phyloP scores from a whole-genome alignment of 2,113 vertebrate species.

The Dinomys branickii region DNA sequence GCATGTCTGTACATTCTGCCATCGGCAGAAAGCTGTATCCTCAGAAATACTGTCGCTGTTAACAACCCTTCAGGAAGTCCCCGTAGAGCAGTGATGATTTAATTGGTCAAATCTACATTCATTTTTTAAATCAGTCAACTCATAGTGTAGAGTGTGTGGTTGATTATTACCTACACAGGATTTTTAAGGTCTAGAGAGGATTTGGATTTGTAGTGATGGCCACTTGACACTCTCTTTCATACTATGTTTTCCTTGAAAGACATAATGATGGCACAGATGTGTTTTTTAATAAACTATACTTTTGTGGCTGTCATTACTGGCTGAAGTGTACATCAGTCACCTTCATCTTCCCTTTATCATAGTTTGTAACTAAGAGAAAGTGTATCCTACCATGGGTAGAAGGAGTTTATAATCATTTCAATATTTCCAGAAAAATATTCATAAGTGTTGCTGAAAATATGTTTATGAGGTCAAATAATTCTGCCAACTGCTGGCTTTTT shows the following conservation, averaged over 20 bases:
- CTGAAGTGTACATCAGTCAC: background rate
- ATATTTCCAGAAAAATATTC: constrained; percentile 43
- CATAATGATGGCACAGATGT: background rate
- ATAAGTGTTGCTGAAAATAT: background rate
- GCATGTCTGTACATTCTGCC: background rate
- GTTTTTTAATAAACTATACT: background rate
- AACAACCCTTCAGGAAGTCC: background rate
- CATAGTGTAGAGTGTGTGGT: background rate
- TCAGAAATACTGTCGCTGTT: background rate
- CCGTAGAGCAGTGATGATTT: background rate
- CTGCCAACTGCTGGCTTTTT: background rate
- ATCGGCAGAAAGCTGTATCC: background rate
- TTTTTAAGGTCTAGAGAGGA: background rate
- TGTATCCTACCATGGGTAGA: background rate
- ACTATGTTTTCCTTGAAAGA: constrained; percentile 5
- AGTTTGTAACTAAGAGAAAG: background rate
- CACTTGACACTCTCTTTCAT: background rate
- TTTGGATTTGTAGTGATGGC: background rate
- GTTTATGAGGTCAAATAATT: background rate
- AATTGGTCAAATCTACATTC: background rate
- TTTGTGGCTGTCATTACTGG: background rate
- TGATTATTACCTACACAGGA: background rate
- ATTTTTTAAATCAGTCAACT: constrained; percentile 20
- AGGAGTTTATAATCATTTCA: constrained; percentile 28
- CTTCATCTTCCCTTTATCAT: background rate